Conservation (phyloP, 2,797 vertebrate species). For the Neostethus bicornis region DNA sequence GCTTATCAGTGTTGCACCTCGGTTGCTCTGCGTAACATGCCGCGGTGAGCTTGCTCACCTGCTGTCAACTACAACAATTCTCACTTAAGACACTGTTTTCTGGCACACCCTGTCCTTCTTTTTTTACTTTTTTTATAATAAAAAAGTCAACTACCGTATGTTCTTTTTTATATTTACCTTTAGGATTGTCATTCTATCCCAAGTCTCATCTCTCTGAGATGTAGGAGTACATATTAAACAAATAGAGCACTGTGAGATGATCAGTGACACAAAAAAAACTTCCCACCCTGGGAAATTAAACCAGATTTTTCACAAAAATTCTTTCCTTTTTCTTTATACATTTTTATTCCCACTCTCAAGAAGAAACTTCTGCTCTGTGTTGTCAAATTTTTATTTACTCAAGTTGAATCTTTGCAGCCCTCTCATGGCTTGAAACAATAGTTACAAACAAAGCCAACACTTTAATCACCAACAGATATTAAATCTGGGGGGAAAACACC, state of each 20-base stretch:
- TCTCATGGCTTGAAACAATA: slow-evolving; percentile 34
- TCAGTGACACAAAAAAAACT: slow-evolving; percentile 10
- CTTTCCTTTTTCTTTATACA: slow-evolving; percentile 17
- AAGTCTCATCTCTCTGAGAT: slow-evolving; percentile 24
- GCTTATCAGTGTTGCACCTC: slow-evolving; percentile 52
- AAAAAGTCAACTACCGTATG: slow-evolving; percentile 10
- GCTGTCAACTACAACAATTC: slow-evolving; percentile 13
- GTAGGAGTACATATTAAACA: background rate
- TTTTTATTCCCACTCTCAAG: slow-evolving; percentile 17
- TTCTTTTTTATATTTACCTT: slow-evolving; percentile 26
- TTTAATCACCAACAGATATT: slow-evolving; percentile 44
- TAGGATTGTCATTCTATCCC: slow-evolving; percentile 23
- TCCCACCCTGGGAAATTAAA: slow-evolving; percentile 17
- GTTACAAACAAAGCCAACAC: slow-evolving; percentile 13
- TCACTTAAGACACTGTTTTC: background rate
- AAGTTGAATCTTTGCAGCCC: slow-evolving; percentile 33
- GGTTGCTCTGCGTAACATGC: slow-evolving; percentile 8
- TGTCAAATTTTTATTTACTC: slow-evolving; percentile 46
- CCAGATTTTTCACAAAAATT: slow-evolving; percentile 26
- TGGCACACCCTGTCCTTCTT: background rate
- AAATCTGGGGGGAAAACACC: slow-evolving; percentile 27
- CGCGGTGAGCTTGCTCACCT: slow-evolving; percentile 18
- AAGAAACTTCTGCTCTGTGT: slow-evolving; percentile 28
- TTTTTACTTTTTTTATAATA: background rate
- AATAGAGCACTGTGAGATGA: slow-evolving; percentile 16